Conservation (phyloP, 2,888 invertebrate species). For the Thecocarcelia acutangulata region DNA sequence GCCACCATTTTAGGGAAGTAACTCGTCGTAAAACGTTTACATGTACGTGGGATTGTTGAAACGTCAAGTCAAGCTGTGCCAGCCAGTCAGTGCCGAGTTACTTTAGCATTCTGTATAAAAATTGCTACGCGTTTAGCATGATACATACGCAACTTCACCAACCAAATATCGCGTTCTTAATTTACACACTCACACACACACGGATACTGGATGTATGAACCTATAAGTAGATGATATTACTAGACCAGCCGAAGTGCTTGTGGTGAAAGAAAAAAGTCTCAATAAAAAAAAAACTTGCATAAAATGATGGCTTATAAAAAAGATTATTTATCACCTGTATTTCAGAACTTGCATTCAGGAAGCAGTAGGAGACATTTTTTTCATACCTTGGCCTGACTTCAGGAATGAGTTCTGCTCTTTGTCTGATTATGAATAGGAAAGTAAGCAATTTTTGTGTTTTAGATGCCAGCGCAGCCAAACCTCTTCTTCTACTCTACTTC, state of each 20-base stretch:
- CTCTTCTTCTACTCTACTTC: constrained; percentile 26
- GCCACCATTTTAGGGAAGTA: constrained; percentile 77
- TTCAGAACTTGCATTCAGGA: constrained; percentile 73
- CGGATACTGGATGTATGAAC: not conserved
- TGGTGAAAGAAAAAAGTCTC: constrained; percentile 71
- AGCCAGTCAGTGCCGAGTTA: constrained; percentile 68
- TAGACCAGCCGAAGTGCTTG: constrained; percentile 73
- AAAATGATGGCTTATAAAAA: constrained; percentile 79
- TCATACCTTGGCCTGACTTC: not conserved
- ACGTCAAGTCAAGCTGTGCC: constrained; percentile 80
- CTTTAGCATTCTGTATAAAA: constrained; percentile 49
- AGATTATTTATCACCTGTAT: constrained; percentile 80
- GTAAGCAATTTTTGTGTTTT: not conserved
- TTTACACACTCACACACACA: constrained; percentile 14
- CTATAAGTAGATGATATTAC: constrained; percentile 48
- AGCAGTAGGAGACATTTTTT: constrained; percentile 78
- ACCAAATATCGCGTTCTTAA: constrained; percentile 18
- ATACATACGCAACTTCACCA: constrained; percentile 61
- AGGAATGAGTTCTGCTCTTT: not conserved
- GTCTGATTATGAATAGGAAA: constrained; percentile 22
- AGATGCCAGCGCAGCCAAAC: constrained; percentile 42
- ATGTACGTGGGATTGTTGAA: constrained; percentile 77
- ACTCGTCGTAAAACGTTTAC: constrained; percentile 66
- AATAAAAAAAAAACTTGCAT: constrained; percentile 74
- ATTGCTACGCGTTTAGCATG: constrained; percentile 70